These are phyloP conservation scores for Rhinogobio ventralis DNA, from an alignment of 2,797 vertebrate genomes.

Conservation along the genomic window DNA sequence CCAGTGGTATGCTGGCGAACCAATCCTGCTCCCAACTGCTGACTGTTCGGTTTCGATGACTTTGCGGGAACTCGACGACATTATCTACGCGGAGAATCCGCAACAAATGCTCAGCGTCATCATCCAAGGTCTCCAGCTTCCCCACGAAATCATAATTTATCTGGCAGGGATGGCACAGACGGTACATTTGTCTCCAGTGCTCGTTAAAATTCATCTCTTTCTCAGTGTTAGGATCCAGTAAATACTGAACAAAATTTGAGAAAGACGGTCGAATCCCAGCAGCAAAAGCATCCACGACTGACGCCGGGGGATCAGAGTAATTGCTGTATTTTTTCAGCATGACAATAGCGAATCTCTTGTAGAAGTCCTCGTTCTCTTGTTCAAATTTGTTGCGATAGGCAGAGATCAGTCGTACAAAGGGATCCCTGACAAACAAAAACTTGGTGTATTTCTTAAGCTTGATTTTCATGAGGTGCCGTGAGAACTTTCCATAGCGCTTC, in stretches of 20 bases:
- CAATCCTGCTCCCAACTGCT: slow-evolving; percentile 93
- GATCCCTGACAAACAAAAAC: slow-evolving; percentile 96
- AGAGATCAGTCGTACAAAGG: slow-evolving; percentile 96
- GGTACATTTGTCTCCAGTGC: slow-evolving; percentile 95
- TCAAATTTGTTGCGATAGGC: slow-evolving; percentile 97
- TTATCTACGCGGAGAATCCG: slow-evolving; percentile 88
- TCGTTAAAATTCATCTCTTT: slow-evolving; percentile 92
- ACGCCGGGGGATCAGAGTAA: slow-evolving; percentile 83
- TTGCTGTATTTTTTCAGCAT: slow-evolving; percentile 90
- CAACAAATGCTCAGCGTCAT: slow-evolving; percentile 87
- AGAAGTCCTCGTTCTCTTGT: slow-evolving; percentile 92
- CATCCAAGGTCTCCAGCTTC: slow-evolving; percentile 90
- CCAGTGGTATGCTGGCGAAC: slow-evolving; percentile 87
- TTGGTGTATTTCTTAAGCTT: slow-evolving; percentile 98
- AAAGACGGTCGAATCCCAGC: slow-evolving; percentile 88
- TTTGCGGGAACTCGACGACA: slow-evolving; percentile 87
- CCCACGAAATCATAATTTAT: slow-evolving; percentile 97
- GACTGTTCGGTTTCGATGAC: slow-evolving; percentile 87
- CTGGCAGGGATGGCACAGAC: slow-evolving; percentile 96
- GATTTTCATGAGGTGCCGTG: slow-evolving; percentile 94
- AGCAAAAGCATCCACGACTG: slow-evolving; percentile 87
- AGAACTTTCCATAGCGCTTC: slow-evolving; percentile 94
- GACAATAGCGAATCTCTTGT: slow-evolving; percentile 85
- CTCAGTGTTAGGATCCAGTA: slow-evolving; percentile 93
- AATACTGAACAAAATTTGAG: slow-evolving; percentile 92